Conservation (phyloP, 1,140 invertebrate species). For the Aphaenogaster floridana region DNA sequence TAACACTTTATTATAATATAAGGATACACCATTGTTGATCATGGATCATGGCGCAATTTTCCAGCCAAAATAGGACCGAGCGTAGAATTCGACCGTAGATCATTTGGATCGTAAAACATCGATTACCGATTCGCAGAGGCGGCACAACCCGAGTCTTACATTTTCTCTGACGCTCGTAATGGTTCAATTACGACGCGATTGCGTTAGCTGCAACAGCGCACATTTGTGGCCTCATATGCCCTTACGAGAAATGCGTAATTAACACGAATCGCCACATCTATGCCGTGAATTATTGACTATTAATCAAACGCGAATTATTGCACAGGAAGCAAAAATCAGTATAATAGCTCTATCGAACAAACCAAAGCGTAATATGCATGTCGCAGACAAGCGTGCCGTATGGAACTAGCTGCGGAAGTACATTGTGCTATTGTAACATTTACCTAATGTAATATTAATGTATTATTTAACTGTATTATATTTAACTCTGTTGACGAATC, state of each 20-base stretch:
- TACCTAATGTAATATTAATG: not conserved
- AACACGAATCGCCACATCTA: conserved; percentile 22
- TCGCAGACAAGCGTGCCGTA: not conserved
- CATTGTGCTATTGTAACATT: not conserved
- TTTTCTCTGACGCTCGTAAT: conserved; percentile 53
- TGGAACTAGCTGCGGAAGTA: not conserved
- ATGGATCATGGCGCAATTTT: not conserved
- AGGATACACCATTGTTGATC: not conserved
- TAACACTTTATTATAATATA: not conserved
- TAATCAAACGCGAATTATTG: conserved; percentile 56
- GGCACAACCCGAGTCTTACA: conserved; percentile 35
- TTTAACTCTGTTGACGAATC: not conserved
- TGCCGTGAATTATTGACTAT: conserved; percentile 54
- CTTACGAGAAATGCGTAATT: conserved; percentile 60
- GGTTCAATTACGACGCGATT: conserved; percentile 62
- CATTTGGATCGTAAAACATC: conserved; percentile 46
- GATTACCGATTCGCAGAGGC: conserved; percentile 28
- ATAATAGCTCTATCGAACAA: conserved; percentile 51
- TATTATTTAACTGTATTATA: conserved; percentile 19
- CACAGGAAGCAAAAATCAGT: not conserved
- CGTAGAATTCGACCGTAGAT: conserved; percentile 41
- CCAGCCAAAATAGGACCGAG: not conserved
- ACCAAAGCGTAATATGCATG: conserved; percentile 6
- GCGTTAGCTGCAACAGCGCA: conserved; percentile 26
- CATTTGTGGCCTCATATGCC: conserved; percentile 46